Percentiles rank a stretch among this genome's conserved stretches.
Conservation (phyloP, 2,797 vertebrate genomes). For the Monodelphis domestica region DNA sequence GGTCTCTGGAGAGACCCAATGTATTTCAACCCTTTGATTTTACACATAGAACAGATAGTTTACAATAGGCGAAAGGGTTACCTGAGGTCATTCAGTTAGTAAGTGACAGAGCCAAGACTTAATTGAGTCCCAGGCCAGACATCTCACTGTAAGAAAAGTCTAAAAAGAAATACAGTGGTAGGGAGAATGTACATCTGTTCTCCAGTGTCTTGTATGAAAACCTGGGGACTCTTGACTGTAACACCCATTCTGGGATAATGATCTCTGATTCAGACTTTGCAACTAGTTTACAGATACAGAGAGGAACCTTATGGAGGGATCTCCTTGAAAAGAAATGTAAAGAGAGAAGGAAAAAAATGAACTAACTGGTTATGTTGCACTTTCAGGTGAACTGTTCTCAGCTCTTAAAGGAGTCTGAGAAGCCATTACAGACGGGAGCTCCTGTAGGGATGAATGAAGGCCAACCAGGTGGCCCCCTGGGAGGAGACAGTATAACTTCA, state of each 20-base stretch:
- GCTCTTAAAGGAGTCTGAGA: constrained; percentile 87
- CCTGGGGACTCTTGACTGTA: neutral
- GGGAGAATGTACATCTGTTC: neutral
- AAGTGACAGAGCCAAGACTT: neutral
- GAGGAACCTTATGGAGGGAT: neutral
- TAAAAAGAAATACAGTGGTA: neutral
- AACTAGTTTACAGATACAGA: constrained; percentile 15
- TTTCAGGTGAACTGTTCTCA: constrained; percentile 87
- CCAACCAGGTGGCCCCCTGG: constrained; percentile 80
- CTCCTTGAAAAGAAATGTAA: constrained; percentile 4
- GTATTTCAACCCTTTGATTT: neutral
- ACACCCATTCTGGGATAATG: neutral
- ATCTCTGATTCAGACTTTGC: neutral
- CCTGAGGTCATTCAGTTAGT: neutral
- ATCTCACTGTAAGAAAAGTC: constrained; percentile 14
- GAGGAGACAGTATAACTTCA: constrained; percentile 76
- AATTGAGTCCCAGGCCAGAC: neutral
- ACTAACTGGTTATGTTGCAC: neutral
- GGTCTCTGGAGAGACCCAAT: neutral
- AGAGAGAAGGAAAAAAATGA: neutral
- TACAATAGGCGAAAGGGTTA: neutral
- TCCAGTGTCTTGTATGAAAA: neutral
- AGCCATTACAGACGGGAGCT: constrained; percentile 81
- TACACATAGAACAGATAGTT: neutral
- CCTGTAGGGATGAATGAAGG: constrained; percentile 81